A percentile compares a stretch with the other conserved stretches of the same genome.
phyloP scores from a whole-genome alignment of 2,888 invertebrate species.

The Tenodera sinensis region DNA sequence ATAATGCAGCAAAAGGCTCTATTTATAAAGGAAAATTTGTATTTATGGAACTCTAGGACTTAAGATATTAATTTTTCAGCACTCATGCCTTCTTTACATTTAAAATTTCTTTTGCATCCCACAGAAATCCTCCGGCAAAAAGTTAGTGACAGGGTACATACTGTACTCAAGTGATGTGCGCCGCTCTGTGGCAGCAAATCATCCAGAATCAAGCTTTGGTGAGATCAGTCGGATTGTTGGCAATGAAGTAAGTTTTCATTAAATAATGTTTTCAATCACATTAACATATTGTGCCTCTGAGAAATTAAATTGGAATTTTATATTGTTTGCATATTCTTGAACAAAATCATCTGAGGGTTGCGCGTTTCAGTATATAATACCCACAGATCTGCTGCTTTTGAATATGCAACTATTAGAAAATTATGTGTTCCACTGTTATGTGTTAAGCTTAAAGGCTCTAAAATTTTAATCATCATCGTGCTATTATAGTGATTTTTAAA shows the following conservation, averaged over 20 bases:
- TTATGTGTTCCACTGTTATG: too few relatives aligned
- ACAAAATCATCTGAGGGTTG: too few relatives aligned
- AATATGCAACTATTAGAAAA: too few relatives aligned
- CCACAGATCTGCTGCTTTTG: too few relatives aligned
- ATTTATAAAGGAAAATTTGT: neutral
- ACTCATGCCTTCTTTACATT: neutral
- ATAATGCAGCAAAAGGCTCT: too few relatives aligned
- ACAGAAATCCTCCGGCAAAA: conserved; percentile 49
- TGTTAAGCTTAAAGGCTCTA: too few relatives aligned
- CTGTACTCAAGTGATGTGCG: conserved; percentile 95
- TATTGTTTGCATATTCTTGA: too few relatives aligned
- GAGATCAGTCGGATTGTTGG: conserved; percentile 72
- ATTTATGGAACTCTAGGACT: neutral
- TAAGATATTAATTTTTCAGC: neutral
- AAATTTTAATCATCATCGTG: too few relatives aligned
- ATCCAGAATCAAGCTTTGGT: conserved; percentile 93
- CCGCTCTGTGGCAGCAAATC: conserved; percentile 85
- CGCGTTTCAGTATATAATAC: too few relatives aligned
- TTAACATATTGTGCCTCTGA: neutral
- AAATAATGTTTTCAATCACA: neutral
- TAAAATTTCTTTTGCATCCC: neutral
- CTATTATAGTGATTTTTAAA: too few relatives aligned
- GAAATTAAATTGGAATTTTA: neutral
- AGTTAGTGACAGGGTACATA: conserved; percentile 93
- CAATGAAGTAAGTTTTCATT: conserved; percentile 53